Base-by-base conservation (phyloP, 2,113 vertebrate species). In the Pyrgilauda ruficollis region DNA sequence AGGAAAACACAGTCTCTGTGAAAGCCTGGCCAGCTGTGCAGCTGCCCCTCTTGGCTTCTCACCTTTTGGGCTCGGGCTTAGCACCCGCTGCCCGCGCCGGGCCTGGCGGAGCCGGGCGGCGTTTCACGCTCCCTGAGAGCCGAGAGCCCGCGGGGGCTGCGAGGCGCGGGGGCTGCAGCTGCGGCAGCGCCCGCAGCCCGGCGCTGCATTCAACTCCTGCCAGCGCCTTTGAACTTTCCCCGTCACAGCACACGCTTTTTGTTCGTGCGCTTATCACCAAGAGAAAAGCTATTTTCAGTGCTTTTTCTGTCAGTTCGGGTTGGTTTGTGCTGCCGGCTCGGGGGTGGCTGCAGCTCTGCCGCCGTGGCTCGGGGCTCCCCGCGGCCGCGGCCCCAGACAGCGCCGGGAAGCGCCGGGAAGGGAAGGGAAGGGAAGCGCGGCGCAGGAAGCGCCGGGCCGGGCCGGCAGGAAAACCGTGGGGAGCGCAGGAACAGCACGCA, bases 21-120 rank as follows among this genome's bases (percentile, higher is more conserved):
- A 63, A 19, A 33, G 70, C 41, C 49, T 22, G 39, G 13, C 28
- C 31, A 24, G 23, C 28, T 79, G 39, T 8, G 15, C 41, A 80
- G 81, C 37, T 56, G 50, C 53, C 3, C 26, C 41, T 7, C 16
- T 75, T 62, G 16, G 37, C 8, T 58, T 79, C 78, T 93, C 87
- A 66, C 62, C 78, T 89, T 15, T 6, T 5, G 18, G 20, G 33
- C 4, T 58, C 5, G 37, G 28, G 31, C 2, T 84, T 63, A 44
- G 9, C 89, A 59, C 76, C 27, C 35, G 0, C 30, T 2, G 87
- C 24, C 39, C 2, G 31, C 8, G 6, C 7, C 39, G 2, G 61
- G 64, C 0, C 2, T 22, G 27, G 1, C 1, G 7, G 22, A 3
- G 35, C 23, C 1, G 21, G 20, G 62, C 6, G 7, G 59, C n/a